Conservation (phyloP, 2,113 vertebrate genomes). For the Ammospiza nelsoni region DNA sequence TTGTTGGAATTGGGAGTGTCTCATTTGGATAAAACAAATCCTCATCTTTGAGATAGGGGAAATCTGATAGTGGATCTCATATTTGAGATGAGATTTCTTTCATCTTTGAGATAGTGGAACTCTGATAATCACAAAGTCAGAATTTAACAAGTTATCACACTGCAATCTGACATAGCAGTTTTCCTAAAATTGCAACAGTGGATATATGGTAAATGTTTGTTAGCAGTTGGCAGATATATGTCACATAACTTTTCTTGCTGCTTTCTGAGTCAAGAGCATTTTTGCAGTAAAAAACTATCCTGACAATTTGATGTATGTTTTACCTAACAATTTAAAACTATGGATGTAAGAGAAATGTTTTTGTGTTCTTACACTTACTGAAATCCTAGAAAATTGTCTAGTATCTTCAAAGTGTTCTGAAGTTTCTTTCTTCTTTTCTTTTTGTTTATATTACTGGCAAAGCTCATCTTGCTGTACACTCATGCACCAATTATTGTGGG, state of each 20-base stretch:
- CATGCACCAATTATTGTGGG: not conserved
- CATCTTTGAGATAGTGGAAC: not conserved
- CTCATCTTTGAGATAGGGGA: not conserved
- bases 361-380: not conserved
- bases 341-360: not conserved
- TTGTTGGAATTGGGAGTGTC: not conserved
- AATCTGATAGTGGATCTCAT: not conserved
- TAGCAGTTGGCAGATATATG: not conserved
- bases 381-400: not conserved
- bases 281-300: not conserved
- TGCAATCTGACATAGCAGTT: not conserved
- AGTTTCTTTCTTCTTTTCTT: not conserved
- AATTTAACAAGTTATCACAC: not conserved
- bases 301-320: not conserved
- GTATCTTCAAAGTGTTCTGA: not conserved
- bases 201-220: not conserved
- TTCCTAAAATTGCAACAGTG: not conserved
- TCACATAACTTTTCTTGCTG: not conserved
- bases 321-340: not conserved
- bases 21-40: not conserved
- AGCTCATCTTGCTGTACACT: not conserved
- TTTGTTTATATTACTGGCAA: not conserved
- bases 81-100: not conserved
- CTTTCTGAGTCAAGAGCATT: not conserved
- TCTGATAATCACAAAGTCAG: not conserved